Evolutionary conservation across 2,113 vertebrate genomes (phyloP).

Genomic region (Sceloporus tristichus): DNA sequence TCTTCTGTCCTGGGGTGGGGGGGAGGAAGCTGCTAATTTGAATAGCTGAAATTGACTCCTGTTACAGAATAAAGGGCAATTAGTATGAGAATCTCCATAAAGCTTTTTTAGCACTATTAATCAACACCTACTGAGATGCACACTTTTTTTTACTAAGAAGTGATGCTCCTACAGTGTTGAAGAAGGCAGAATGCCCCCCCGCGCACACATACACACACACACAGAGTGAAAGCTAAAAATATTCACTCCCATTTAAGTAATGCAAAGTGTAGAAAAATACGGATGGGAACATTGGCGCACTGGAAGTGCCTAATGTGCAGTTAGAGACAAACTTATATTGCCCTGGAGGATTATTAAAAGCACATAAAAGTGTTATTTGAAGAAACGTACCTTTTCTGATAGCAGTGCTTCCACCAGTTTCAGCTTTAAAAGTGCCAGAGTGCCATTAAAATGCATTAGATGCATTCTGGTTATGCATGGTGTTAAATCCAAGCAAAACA

Average conservation of each 20-base stretch:
- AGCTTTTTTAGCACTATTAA: constrained; percentile 92
- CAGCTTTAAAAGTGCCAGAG: constrained; percentile 32
- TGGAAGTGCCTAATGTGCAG: constrained; percentile 44
- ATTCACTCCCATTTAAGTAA: constrained; percentile 66
- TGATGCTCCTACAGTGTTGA: constrained; percentile 63
- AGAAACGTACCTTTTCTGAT: constrained; percentile 41
- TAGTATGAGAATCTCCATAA: constrained; percentile 95
- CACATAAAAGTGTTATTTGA: constrained; percentile 54
- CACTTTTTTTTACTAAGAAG: constrained; percentile 78
- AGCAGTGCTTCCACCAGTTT: constrained; percentile 28
- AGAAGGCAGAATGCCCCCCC: not conserved
- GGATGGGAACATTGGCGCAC: constrained; percentile 50
- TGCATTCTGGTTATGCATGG: not conserved
- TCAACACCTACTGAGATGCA: constrained; percentile 93
- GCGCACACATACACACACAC: not conserved
- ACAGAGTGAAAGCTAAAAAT: constrained; percentile 65
- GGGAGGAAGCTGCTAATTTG: constrained; percentile 92
- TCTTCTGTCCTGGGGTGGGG: constrained; percentile 81
- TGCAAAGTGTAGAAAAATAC: constrained; percentile 50
- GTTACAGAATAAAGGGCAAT: constrained; percentile 95
- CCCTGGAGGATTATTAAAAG: constrained; percentile 70
- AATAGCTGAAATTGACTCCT: constrained; percentile 90
- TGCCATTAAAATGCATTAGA: constrained; percentile 28
- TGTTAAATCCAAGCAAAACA: constrained; percentile 13
- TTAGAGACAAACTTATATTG: constrained; percentile 60